A percentile compares a stretch with the other conserved stretches of the same genome.
These are phyloP conservation scores for Alligator sinensis DNA, from an alignment of 2,113 vertebrate genomes.

Conservation along the genomic window DNA sequence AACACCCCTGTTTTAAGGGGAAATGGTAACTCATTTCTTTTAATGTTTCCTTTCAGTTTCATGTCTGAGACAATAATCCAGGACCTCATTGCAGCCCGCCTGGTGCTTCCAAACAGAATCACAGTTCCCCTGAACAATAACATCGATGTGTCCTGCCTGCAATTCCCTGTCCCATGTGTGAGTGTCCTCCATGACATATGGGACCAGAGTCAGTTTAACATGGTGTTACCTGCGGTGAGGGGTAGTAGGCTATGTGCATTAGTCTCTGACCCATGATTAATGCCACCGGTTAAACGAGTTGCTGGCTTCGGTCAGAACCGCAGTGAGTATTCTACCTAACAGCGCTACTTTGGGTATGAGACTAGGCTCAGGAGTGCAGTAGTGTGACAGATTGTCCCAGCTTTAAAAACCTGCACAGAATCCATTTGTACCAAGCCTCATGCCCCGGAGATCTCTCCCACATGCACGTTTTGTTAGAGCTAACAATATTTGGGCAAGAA, in stretches of 20 bases:
- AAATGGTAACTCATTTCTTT: neutral
- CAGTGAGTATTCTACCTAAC: neutral
- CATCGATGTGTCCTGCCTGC: conserved; percentile 89
- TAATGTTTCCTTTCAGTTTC: conserved; percentile 76
- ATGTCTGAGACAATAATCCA: conserved; percentile 89
- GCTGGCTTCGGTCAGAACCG: neutral
- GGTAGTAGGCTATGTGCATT: neutral
- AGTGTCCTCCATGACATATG: conserved; percentile 55
- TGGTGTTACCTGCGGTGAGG: rapidly evolving
- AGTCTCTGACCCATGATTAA: neutral
- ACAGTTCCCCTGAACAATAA: conserved; percentile 92
- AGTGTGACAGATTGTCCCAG: neutral
- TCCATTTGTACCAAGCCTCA: neutral
- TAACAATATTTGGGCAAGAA: neutral
- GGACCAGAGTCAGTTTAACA: neutral
- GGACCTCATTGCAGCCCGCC: conserved; percentile 88
- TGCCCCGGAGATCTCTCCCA: neutral
- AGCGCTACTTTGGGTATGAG: neutral
- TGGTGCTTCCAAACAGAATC: conserved; percentile 95
- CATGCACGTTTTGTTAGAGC: neutral
- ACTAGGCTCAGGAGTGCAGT: neutral
- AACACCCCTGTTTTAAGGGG: too few species aligned
- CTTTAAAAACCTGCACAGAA: neutral
- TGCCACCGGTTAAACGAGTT: neutral
- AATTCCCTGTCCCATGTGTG: conserved; percentile 92